phyloP scores from a whole-genome alignment of 2,888 invertebrate genomes.

The Pterobdella sp. region DNA sequence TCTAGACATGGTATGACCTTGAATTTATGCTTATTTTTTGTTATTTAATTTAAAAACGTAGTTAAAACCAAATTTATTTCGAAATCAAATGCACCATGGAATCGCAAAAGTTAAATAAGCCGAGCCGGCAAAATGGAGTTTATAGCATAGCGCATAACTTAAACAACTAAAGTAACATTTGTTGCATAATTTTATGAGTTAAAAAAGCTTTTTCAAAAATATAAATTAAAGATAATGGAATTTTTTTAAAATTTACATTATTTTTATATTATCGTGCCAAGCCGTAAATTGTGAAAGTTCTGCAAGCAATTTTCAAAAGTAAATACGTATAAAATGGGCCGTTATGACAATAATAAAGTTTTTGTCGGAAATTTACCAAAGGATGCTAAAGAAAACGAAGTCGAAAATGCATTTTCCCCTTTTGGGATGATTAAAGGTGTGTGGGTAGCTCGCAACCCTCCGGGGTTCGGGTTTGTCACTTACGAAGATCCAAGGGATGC shows the following conservation, averaged over 20 bases:
- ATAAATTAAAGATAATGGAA: too few species aligned
- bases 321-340: not conserved
- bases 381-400: constrained; percentile 4
- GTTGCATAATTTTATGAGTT: too few species aligned
- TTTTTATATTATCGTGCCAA: not conserved
- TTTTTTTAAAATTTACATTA: not conserved
- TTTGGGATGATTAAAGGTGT: not conserved
- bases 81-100: too few species aligned
- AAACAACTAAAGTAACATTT: too few species aligned
- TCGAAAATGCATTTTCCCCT: not conserved
- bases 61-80: too few species aligned
- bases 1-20: too few species aligned
- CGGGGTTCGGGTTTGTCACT: not conserved
- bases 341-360: not conserved
- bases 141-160: too few species aligned
- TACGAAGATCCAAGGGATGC: constrained; percentile 8
- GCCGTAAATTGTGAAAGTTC: not conserved
- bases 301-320: not conserved
- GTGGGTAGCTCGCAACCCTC: constrained; percentile 10
- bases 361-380: constrained; percentile 7
- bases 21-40: too few species aligned
- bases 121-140: too few species aligned
- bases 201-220: too few species aligned
- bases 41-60: too few species aligned
- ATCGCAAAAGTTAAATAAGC: too few species aligned